Percentiles rank a stretch among this genome's conserved stretches.
Evolutionary conservation across 2,113 vertebrate genomes (phyloP).

Genomic region (Anser brachyrhynchus): DNA sequence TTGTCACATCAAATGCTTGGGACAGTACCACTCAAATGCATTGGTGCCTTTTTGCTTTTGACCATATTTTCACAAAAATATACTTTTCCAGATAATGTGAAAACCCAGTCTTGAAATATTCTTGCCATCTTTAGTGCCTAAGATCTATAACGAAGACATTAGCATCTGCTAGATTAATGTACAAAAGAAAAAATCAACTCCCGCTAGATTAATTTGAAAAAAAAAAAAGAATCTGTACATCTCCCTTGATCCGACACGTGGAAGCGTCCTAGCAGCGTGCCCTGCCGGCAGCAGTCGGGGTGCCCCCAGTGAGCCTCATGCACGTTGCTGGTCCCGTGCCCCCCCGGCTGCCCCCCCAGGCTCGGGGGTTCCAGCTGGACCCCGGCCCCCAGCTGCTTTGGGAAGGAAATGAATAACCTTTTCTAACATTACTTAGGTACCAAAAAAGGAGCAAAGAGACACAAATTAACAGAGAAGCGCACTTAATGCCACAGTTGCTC

Average conservation of each 20-base stretch:
- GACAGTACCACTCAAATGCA: too few relatives aligned
- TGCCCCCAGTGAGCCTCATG: accelerated
- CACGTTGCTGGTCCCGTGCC: background rate
- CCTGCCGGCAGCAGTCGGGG: background rate
- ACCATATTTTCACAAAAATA: background rate
- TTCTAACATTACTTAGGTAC: background rate
- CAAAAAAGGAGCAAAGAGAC: background rate
- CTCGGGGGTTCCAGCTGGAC: background rate
- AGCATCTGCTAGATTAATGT: background rate
- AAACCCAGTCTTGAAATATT: background rate
- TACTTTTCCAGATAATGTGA: background rate
- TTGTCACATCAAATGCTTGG: too few relatives aligned
- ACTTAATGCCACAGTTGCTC: background rate
- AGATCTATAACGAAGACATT: background rate
- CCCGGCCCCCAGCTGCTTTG: background rate
- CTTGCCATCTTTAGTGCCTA: background rate
- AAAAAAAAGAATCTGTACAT: accelerated
- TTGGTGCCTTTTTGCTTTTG: background rate
- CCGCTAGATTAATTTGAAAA: background rate
- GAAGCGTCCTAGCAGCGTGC: too few relatives aligned
- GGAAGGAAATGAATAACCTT: accelerated
- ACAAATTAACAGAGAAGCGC: accelerated
- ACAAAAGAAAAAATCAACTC: background rate
- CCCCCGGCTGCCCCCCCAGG: background rate
- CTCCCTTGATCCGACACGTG: background rate